phyloP scores from a whole-genome alignment of 2,797 vertebrate species.

The Leucoraja ocellata region DNA sequence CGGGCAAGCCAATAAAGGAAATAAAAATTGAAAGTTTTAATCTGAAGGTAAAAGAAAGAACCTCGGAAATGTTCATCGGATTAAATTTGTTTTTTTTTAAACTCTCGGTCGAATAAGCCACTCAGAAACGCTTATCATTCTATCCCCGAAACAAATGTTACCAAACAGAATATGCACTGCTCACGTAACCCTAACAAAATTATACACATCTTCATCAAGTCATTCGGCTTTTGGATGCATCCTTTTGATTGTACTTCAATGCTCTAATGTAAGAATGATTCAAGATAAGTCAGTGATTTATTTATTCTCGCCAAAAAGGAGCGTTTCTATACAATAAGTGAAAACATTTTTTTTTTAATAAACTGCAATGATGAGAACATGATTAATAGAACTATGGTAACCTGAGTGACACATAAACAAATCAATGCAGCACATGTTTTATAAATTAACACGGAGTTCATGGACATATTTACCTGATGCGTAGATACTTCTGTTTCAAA shows the following conservation, averaged over 20 bases:
- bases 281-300: no score
- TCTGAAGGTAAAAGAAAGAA: not conserved
- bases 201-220: not conserved
- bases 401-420: not conserved
- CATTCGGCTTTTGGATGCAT: not conserved
- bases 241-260: not conserved
- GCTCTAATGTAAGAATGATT: not conserved
- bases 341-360: not conserved
- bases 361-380: not conserved
- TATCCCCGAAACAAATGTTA: not conserved
- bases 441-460: not conserved
- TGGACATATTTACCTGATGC: not conserved
- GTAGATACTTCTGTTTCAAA: slow-evolving; percentile 18
- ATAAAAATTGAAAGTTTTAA: not conserved
- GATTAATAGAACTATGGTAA: not conserved
- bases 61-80: not conserved
- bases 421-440: not conserved
- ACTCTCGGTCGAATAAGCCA: not conserved
- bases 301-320: not conserved
- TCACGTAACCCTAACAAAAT: no score
- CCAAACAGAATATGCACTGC: not conserved
- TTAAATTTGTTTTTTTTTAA: not conserved
- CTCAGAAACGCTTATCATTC: not conserved
- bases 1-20: not conserved
- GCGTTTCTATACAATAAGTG: no score